Percentiles rank a stretch among this genome's conserved stretches.
These are phyloP conservation scores for Trochalopteron elliotii DNA, from an alignment of 2,113 vertebrate genomes.

Conservation along the genomic window DNA sequence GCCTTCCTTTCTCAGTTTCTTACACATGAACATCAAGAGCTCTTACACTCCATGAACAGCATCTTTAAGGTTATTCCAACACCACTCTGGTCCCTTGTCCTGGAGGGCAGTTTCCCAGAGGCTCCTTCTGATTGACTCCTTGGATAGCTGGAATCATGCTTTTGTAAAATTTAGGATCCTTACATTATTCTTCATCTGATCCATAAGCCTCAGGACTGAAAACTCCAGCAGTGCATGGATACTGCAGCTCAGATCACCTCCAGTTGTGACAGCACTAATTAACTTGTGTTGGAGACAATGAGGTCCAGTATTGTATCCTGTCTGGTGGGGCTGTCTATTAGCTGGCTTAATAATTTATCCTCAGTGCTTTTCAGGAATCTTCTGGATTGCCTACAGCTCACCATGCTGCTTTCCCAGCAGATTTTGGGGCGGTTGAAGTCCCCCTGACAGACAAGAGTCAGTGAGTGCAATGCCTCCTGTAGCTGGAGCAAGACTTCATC, in stretches of 20 bases:
- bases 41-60: not conserved
- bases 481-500: not conserved
- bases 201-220: not conserved
- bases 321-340: not conserved
- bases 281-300: not conserved
- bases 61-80: not conserved
- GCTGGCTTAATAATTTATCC: not conserved
- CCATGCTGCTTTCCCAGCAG: not conserved
- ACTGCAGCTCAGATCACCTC: not conserved
- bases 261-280: not conserved
- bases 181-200: not conserved
- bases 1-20: too few relatives aligned
- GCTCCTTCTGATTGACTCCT: not conserved
- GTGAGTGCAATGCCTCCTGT: not conserved
- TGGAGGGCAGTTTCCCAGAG: not conserved
- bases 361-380: not conserved
- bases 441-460: not conserved
- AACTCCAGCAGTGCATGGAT: not conserved
- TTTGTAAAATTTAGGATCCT: not conserved
- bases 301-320: not conserved
- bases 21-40: not conserved
- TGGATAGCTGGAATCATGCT: not conserved
- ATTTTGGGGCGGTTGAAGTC: not conserved
- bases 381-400: not conserved
- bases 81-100: not conserved